Evolutionary conservation across 2,113 vertebrate species (phyloP), one percentile per base, ranked within the genome.

Genomic region (Haemorhous mexicanus): DNA sequence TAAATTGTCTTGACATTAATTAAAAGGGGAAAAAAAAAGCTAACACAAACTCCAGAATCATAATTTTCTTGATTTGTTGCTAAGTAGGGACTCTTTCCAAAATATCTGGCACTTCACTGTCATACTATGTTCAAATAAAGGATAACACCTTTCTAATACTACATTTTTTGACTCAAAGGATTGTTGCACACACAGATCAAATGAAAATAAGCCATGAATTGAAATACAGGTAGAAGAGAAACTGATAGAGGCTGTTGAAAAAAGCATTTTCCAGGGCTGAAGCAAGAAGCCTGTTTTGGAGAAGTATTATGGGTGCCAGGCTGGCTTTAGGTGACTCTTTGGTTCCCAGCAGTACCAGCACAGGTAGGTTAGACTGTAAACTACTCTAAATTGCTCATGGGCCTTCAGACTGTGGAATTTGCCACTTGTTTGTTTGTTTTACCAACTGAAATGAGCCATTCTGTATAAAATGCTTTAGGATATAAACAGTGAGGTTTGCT

Each of bases 211-310:
- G 67, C 6, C 3, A 7, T 26, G 5, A 86, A 50, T 46, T 37
- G 49, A 81, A 93, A 63, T 8, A 56, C 70, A n/a, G 19, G 27
- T 62, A 63, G 62, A 62, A 68, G 10, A 83, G 11, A 78, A 87
- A 52, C 15, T 21, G 19, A 59, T 7, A 44, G 21, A 56, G 8
- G 37, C 32, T 82, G 46, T 17, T 61, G 70, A 69, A 84, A 18
- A 55, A 58, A 85, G 66, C n/a, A 74, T 5, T 74, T 33, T 16
- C 24, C 32, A 70, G 32, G 0, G 0, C 30, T 1, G 2, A 39
- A 56, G 49, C 53, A 68, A 12, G 23, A 75, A 70, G 39, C 9
- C 20, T 68, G 16, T 35, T 35, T 27, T 61, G 20, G 28, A 16
- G 18, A 74, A 83, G 46, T 10, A 15, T 24, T 7, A 11, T 0